These are phyloP conservation scores for Eufriesea mexicana DNA, from an alignment of 1,140 invertebrate genomes.

Conservation along the genomic window DNA sequence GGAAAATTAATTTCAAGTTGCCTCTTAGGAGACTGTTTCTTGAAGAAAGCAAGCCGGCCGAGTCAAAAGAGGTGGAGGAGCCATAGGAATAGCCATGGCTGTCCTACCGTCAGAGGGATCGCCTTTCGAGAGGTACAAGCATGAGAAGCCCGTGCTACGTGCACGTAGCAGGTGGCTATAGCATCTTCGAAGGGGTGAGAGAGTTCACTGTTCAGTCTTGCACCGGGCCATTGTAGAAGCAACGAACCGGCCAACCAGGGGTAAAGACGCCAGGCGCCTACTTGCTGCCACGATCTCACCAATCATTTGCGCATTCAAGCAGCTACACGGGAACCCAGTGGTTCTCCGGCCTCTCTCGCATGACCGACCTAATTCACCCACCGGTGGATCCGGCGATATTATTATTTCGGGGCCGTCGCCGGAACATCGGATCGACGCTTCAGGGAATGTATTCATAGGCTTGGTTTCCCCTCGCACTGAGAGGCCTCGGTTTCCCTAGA, in stretches of 20 bases:
- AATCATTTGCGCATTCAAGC: slow-evolving; percentile 68
- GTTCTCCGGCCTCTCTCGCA: slow-evolving; percentile 62
- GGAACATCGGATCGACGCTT: slow-evolving; percentile 64
- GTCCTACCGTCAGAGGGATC: neutral
- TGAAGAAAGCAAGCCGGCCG: too few species aligned
- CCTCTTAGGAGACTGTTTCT: too few species aligned
- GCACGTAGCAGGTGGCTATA: slow-evolving; percentile 29
- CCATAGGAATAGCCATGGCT: neutral
- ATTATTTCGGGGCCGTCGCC: slow-evolving; percentile 67
- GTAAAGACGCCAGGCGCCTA: slow-evolving; percentile 62
- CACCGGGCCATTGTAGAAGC: slow-evolving; percentile 61
- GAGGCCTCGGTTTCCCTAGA: neutral
- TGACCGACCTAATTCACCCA: slow-evolving; percentile 65
- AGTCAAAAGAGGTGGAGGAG: neutral
- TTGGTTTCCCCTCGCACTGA: slow-evolving; percentile 43
- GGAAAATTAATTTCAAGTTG: neutral
- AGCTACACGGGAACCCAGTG: slow-evolving; percentile 57
- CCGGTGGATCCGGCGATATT: slow-evolving; percentile 63
- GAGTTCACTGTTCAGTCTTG: slow-evolving; percentile 50
- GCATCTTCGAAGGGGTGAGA: slow-evolving; percentile 36
- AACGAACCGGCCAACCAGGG: slow-evolving; percentile 62
- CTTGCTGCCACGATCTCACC: slow-evolving; percentile 64
- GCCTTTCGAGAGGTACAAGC: neutral
- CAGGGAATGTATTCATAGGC: slow-evolving; percentile 62
- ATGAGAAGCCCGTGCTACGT: neutral